These are phyloP conservation scores for Bugula neritina DNA, from an alignment of 2,888 invertebrate species.

Conservation along the genomic window DNA sequence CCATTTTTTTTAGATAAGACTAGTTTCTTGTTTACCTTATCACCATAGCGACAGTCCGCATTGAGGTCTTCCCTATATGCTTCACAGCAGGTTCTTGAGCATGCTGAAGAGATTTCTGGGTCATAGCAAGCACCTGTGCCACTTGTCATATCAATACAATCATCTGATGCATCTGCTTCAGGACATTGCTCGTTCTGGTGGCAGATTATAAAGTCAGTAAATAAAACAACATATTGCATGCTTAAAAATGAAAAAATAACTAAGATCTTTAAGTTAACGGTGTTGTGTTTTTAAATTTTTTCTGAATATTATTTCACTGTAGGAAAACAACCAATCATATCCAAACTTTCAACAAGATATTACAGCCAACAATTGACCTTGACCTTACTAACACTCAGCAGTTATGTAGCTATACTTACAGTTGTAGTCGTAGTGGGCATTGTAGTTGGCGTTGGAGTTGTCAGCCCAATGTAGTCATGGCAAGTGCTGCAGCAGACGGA, in stretches of 20 bases:
- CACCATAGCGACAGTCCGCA: not conserved
- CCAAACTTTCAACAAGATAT: too few relatives aligned
- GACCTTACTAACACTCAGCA: too few relatives aligned
- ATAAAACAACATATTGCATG: too few relatives aligned
- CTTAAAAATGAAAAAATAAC: too few relatives aligned
- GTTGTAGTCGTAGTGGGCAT: not conserved
- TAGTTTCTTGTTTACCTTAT: conserved; percentile 15
- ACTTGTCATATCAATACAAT: not conserved
- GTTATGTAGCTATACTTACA: too few relatives aligned
- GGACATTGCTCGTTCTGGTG: conserved; percentile 23
- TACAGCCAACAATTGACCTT: too few relatives aligned
- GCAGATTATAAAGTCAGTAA: too few relatives aligned
- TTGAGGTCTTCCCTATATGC: not conserved
- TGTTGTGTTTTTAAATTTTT: too few relatives aligned
- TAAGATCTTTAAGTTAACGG: too few relatives aligned
- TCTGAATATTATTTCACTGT: too few relatives aligned
- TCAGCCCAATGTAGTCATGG: not conserved
- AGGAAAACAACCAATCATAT: too few relatives aligned
- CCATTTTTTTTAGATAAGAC: too few relatives aligned
- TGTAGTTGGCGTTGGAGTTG: not conserved
- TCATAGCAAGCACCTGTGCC: conserved; percentile 10
- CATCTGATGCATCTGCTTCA: not conserved
- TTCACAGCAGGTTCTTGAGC: conserved; percentile 18
- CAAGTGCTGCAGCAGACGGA: not conserved
- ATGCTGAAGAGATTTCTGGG: not conserved